Base-by-base conservation (phyloP, 2,113 vertebrate species). In the Phrynosoma platyrhinos region DNA sequence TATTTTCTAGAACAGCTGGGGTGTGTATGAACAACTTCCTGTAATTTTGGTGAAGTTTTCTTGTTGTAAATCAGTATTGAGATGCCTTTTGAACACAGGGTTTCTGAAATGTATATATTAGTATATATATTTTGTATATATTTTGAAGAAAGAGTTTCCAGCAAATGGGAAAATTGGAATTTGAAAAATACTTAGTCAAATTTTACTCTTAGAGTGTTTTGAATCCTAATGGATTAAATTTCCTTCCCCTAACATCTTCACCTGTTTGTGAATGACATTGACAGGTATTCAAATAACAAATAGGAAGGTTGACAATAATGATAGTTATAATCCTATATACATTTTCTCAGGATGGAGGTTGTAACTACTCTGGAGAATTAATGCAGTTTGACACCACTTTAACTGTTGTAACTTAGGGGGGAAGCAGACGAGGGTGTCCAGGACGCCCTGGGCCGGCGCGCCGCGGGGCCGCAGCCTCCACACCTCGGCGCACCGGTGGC, bases 251-350 rank as follows among this genome's bases (percentile, higher is more conserved):
- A 2, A 12, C 47, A 79, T 10, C n/a, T 53, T 72, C 85, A 58
- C 81, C 66, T 58, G 47, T 23, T 87, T 72, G 36, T 55, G 79
- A 87, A 72, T 80, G 71, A 71, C 21, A 52, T 40, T 69, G 85
- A 27, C 58, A 40, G 85, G 62, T 12, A 36, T 55, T 69, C n/a
- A 68, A 64, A 69, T 36, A 36, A 53, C 12, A 40, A 55, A 47
- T 27, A 74, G 85, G 30, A 55, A 72, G 25, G 13, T n/a, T 10
- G 30, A 36, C 18, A 23, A 30, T 27, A 25, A 69, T 10, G 9
- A 30, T 10, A 16, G 47, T 7, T 16, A 58, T 10, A 58, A 10
- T 58, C 55, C 55, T 58, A 16, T 58, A 16, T 4, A 47, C 47
- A 47, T 47, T 47, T 47, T 5, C 47, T 47, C 7, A 7, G 7